phyloP scores from a whole-genome alignment of 2,113 vertebrate species.

The Chaetorhynchus papuensis region DNA sequence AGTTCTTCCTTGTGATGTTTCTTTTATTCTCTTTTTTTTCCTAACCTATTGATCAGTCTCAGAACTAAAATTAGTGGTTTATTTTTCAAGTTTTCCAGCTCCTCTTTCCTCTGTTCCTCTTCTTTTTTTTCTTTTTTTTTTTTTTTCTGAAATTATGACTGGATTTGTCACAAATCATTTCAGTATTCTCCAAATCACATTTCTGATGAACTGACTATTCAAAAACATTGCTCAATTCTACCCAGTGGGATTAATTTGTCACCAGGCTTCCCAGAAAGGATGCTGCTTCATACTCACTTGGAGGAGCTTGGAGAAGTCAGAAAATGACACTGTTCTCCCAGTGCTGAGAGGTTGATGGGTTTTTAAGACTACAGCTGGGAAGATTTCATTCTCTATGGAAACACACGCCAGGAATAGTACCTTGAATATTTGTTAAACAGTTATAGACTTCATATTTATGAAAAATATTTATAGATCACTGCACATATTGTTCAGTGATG shows the following conservation, averaged over 20 bases:
- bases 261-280: slow-evolving; percentile 12
- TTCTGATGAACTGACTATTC: slow-evolving; percentile 22
- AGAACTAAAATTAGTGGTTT: background rate
- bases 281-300: background rate
- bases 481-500: background rate
- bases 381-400: background rate
- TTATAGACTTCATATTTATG: background rate
- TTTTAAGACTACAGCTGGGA: background rate
- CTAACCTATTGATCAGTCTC: background rate
- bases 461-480: background rate
- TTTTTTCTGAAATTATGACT: background rate
- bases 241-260: background rate
- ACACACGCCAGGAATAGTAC: background rate
- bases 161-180: background rate
- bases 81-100: background rate
- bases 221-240: slow-evolving; percentile 33
- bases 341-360: background rate
- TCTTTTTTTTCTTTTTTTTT: background rate
- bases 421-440: background rate
- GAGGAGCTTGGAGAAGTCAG: background rate
- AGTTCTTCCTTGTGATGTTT: background rate
- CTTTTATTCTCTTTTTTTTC: background rate
- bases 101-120: background rate
- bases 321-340: background rate
- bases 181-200: background rate